phyloP scores from a whole-genome alignment of 2,888 invertebrate genomes.

The Anodontia alba region DNA sequence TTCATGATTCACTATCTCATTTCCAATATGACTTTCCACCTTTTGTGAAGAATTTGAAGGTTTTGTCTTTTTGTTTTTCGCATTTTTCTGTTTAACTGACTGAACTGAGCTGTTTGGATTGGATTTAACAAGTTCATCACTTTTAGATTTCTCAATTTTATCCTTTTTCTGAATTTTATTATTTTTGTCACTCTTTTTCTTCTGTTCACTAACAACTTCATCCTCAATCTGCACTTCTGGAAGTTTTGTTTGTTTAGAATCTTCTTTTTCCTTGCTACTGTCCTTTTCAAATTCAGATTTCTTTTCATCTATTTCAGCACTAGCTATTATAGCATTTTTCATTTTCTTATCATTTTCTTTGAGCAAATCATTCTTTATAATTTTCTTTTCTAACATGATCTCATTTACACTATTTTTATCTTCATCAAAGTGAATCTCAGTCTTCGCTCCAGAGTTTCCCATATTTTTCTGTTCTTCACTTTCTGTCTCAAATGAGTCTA shows the following conservation, averaged over 20 bases:
- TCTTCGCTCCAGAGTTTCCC: slow-evolving; percentile 68
- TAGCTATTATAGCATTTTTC: slow-evolving; percentile 27
- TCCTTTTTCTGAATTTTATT: slow-evolving; percentile 27
- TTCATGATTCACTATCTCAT: not conserved
- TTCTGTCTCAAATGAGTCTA: slow-evolving; percentile 29
- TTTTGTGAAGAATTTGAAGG: slow-evolving; percentile 43
- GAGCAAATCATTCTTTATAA: slow-evolving; percentile 40
- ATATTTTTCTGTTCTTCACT: slow-evolving; percentile 50
- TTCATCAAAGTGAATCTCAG: slow-evolving; percentile 51
- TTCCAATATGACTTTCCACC: slow-evolving; percentile 24
- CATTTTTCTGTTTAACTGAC: slow-evolving; percentile 66
- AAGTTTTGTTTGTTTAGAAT: not conserved
- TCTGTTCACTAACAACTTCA: not conserved
- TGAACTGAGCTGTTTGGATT: slow-evolving; percentile 41
- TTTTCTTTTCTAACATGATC: slow-evolving; percentile 41
- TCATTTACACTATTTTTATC: slow-evolving; percentile 52
- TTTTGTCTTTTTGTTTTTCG: slow-evolving; percentile 68
- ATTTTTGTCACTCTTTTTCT: slow-evolving; percentile 19
- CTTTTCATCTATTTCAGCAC: slow-evolving; percentile 51
- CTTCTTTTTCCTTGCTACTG: slow-evolving; percentile 14
- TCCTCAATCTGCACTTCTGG: not conserved
- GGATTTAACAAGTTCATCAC: slow-evolving; percentile 40
- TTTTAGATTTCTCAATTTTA: slow-evolving; percentile 44
- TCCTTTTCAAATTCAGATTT: slow-evolving; percentile 36
- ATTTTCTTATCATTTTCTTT: slow-evolving; percentile 42